Conservation (phyloP, 2,888 invertebrate genomes). For the Lasioglossum oenotherae region DNA sequence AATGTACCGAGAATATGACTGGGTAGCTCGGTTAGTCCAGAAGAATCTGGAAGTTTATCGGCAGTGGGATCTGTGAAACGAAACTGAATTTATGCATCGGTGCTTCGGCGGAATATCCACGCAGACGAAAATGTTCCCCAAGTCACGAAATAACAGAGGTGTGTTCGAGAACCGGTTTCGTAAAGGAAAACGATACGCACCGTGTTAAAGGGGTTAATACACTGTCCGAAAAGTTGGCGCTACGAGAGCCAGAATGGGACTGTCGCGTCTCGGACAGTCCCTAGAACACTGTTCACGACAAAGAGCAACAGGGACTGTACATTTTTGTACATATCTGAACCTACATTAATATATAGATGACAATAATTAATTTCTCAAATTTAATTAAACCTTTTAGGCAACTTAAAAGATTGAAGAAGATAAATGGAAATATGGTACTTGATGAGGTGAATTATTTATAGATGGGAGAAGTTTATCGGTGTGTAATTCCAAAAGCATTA, state of each 20-base stretch:
- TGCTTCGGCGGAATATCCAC: constrained; percentile 47
- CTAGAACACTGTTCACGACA: background rate
- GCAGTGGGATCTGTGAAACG: constrained; percentile 49
- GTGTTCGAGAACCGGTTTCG: constrained; percentile 51
- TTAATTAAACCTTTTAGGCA: too few relatives aligned
- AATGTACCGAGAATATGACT: background rate
- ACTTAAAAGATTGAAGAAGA: too few relatives aligned
- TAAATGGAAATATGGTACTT: background rate
- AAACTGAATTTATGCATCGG: constrained; percentile 56
- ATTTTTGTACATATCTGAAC: too few relatives aligned
- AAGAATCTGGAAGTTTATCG: constrained; percentile 33
- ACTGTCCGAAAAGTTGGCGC: constrained; percentile 43
- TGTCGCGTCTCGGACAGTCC: background rate
- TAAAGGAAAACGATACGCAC: constrained; percentile 54
- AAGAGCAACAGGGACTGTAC: too few relatives aligned
- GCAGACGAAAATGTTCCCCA: constrained; percentile 54
- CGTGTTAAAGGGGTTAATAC: constrained; percentile 53
- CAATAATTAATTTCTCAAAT: too few relatives aligned
- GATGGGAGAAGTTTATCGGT: background rate
- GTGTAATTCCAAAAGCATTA: background rate
- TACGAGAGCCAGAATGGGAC: background rate
- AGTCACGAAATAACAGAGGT: constrained; percentile 61
- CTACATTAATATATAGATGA: too few relatives aligned
- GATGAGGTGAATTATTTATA: background rate
- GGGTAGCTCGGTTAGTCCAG: constrained; percentile 1